Conservation (phyloP, 2,113 vertebrate genomes). For the Microtus oregoni region DNA sequence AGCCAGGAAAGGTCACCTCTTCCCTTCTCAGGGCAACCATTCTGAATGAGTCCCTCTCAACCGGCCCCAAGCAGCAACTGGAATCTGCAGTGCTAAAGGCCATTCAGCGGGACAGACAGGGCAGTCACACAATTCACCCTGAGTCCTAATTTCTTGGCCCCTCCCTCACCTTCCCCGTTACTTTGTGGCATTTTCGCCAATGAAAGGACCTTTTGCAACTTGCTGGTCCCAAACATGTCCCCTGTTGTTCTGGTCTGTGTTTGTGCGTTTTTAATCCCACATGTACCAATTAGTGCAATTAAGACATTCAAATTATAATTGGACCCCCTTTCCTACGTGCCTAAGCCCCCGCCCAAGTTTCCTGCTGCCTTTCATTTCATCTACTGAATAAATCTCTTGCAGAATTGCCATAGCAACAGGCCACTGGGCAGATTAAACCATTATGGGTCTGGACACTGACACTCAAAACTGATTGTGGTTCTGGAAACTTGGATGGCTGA, state of each 20-base stretch:
- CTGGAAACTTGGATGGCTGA: constrained; percentile 36
- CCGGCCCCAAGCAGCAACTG: too few relatives aligned
- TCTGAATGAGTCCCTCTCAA: too few relatives aligned
- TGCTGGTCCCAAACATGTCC: neutral
- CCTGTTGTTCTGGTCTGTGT: neutral
- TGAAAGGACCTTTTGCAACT: neutral
- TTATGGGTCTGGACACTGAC: constrained; percentile 53
- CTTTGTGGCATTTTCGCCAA: neutral
- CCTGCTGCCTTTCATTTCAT: constrained; percentile 34
- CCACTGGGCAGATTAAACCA: constrained; percentile 17
- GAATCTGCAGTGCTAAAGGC: too few relatives aligned
- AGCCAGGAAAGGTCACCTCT: too few relatives aligned
- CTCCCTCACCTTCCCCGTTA: too few relatives aligned
- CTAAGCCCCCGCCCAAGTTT: neutral
- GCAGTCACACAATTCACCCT: too few relatives aligned
- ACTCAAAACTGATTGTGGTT: constrained; percentile 32
- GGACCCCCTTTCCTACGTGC: neutral
- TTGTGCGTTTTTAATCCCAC: constrained; percentile 13
- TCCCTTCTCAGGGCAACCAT: too few relatives aligned
- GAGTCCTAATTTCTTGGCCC: too few relatives aligned
- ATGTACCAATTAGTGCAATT: constrained; percentile 23
- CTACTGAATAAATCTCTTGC: constrained; percentile 24
- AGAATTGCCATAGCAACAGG: constrained; percentile 64
- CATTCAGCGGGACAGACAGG: too few relatives aligned
- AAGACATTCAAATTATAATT: constrained; percentile 22